Percentiles rank a stretch among this genome's conserved stretches.
Conservation (phyloP, 2,797 vertebrate species). For the Peromyscus nudipes region DNA sequence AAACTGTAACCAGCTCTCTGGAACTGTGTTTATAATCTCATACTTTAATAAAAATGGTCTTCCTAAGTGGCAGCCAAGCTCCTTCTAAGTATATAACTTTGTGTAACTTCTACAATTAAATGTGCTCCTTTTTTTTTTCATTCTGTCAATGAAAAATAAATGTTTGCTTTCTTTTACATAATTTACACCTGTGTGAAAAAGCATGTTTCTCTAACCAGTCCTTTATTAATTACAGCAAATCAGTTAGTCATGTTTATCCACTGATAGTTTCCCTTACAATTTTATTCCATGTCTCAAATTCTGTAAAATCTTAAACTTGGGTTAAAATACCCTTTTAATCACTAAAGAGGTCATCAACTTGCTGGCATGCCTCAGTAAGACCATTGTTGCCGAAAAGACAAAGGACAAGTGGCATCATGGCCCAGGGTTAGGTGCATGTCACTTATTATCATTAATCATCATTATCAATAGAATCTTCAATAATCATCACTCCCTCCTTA, state of each 20-base stretch:
- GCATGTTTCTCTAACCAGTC: conserved; percentile 14
- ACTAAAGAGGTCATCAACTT: neutral
- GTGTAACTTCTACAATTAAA: neutral
- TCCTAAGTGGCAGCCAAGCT: neutral
- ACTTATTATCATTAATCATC: neutral
- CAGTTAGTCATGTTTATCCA: neutral
- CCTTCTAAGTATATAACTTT: neutral
- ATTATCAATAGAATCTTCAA: neutral
- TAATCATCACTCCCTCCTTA: neutral
- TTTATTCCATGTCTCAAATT: conserved; percentile 49
- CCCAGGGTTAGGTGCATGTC: neutral
- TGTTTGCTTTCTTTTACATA: neutral
- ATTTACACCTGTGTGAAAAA: conserved; percentile 23
- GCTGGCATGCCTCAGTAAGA: neutral
- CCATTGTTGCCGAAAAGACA: neutral
- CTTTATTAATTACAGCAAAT: conserved; percentile 49
- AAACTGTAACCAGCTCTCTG: neutral
- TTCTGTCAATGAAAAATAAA: conserved; percentile 42
- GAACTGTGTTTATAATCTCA: neutral
- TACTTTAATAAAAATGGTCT: neutral
- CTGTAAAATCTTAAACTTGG: neutral
- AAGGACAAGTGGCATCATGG: neutral
- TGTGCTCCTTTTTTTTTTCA: neutral
- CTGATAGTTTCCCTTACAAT: conserved; percentile 6
- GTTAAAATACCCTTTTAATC: conserved; percentile 1